Conservation (phyloP, 2,797 vertebrate species). For the Numenius phaeopus region DNA sequence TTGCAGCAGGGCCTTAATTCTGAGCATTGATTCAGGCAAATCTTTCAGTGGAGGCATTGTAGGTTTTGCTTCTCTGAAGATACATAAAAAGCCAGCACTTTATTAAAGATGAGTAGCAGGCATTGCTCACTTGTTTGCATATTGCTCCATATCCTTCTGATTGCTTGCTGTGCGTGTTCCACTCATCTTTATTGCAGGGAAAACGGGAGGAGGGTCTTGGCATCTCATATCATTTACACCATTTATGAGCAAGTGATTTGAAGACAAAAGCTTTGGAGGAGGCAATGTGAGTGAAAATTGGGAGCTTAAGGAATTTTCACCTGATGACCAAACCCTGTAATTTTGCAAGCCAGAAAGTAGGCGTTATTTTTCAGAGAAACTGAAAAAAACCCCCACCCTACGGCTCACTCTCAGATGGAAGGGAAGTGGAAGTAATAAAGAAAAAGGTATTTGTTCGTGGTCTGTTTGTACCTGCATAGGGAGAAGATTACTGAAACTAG, state of each 20-base stretch:
- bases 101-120: not conserved
- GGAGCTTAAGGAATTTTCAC: not conserved
- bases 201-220: not conserved
- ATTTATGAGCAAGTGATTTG: not conserved
- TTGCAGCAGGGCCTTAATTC: not conserved
- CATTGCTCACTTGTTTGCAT: not conserved
- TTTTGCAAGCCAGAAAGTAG: conserved; percentile 23
- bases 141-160: not conserved
- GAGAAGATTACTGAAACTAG: not conserved
- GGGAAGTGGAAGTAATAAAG: not conserved
- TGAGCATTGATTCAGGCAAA: not conserved
- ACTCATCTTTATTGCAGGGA: not conserved
- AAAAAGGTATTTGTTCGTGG: not conserved
- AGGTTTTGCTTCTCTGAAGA: not conserved
- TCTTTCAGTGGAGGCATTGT: not conserved
- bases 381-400: rapidly evolving
- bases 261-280: conserved; percentile 23
- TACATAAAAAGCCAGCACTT: not conserved
- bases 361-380: conserved; percentile 17
- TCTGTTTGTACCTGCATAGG: not conserved
- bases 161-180: rapidly evolving
- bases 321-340: conserved; percentile 39
- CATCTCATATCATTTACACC: not conserved
- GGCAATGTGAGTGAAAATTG: not conserved
- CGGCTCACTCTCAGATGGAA: conserved; percentile 4